Percentiles rank a stretch among this genome's conserved stretches.
Conservation (phyloP, 2,888 invertebrate genomes). For the Tortrix viridana region DNA sequence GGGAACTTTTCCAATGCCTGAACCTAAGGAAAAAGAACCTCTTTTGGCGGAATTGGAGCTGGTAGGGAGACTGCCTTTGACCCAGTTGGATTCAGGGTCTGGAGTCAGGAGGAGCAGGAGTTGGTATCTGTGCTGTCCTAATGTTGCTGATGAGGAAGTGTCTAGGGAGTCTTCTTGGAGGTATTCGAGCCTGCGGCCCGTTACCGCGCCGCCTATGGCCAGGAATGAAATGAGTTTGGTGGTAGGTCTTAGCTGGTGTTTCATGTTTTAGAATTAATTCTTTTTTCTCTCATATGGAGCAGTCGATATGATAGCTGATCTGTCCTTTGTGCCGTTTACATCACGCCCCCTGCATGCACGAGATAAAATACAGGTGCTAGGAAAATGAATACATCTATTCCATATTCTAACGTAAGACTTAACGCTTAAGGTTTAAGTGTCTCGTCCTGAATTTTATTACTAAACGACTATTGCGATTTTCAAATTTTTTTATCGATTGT, state of each 20-base stretch:
- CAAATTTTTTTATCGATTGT: too few species aligned
- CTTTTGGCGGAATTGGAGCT: conserved; percentile 71
- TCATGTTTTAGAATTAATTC: neutral
- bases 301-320: too few species aligned
- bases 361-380: too few species aligned
- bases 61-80: conserved; percentile 69
- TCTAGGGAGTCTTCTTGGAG: conserved; percentile 75
- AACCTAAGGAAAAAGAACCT: conserved; percentile 75
- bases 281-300: too few species aligned
- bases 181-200: conserved; percentile 73
- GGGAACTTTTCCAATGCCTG: conserved; percentile 79
- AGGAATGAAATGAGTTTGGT: conserved; percentile 56
- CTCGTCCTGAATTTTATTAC: too few species aligned
- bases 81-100: conserved; percentile 62
- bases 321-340: too few species aligned
- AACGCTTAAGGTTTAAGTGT: too few species aligned
- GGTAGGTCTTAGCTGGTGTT: conserved; percentile 55
- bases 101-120: conserved; percentile 83
- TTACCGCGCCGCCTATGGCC: conserved; percentile 67
- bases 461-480: too few species aligned
- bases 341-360: too few species aligned
- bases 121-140: conserved; percentile 85
- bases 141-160: conserved; percentile 72
- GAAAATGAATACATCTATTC: too few species aligned
- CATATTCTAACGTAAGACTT: too few species aligned